Base-by-base conservation (phyloP, 2,888 invertebrate species). In the Euplagia quadripunctaria region DNA sequence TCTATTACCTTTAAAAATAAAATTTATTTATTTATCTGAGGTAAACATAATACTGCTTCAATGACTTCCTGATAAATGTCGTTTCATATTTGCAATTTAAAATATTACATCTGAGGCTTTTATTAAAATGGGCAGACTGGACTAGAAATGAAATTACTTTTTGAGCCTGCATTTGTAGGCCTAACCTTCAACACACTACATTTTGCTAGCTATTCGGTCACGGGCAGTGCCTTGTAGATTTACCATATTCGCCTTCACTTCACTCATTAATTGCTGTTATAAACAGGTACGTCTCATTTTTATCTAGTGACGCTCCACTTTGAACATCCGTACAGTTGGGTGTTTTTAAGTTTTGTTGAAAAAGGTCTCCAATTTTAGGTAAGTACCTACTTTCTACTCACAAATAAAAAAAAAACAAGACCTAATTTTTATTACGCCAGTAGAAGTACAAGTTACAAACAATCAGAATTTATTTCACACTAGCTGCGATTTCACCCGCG, bases 181-280 rank as follows among this genome's bases (percentile, higher is more conserved):
- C 68, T 74, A 11, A 82, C 90, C 89, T 91, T 89, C 82, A 79
- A 74, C 73, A 74, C 76, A 82, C 78, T 86, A 85, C 80, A 83
- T 87, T 88, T 83, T 81, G 79, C 78, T 80, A 86, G 80, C 78
- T 82, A 79, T 77, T 73, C 81, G 84, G 87, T 89, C 89, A 89
- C 78, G 88, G 86, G 81, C 85, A 74, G 79, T 86, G 76, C 82
- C 82, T 88, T 86, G 85, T 79, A 79, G 78, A 85, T 83, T 85
- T 80, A 87, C 85, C 76, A 83, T 79, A 80, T 78, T 88, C 77
- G 74, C 86, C 86, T 89, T 90, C 86, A 85, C 79, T 82, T 76
- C 85, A 86, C 88, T 90, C 85, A 84, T 78, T 82, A 82, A 85
- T 85, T 82, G 80, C 70, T 79, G 76, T 81, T 78, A 72, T 69